A percentile compares a stretch with the other conserved stretches of the same genome.
Conservation (phyloP, 2,113 vertebrate genomes). For the Marcusenius ussheri region DNA sequence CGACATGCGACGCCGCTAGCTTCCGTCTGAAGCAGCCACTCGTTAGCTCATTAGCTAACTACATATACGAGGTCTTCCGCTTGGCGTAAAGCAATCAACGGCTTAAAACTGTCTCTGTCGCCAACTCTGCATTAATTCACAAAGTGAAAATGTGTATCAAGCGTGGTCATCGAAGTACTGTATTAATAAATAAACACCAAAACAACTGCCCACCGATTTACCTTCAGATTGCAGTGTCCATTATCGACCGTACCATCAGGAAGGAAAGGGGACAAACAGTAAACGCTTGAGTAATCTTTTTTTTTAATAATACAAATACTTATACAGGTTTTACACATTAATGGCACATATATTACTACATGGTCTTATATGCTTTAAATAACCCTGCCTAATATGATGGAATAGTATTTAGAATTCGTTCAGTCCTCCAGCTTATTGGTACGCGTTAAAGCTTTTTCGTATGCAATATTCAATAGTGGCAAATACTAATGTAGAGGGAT, state of each 20-base stretch:
- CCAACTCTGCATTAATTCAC: neutral
- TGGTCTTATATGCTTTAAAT: neutral
- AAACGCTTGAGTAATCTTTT: neutral
- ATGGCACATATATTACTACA: neutral
- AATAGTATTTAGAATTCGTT: neutral
- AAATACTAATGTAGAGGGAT: conserved; percentile 7
- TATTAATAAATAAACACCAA: neutral
- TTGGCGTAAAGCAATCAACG: neutral
- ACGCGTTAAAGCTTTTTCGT: neutral
- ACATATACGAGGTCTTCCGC: neutral
- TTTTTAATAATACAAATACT: neutral
- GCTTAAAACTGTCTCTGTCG: neutral
- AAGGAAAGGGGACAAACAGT: neutral
- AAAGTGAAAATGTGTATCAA: neutral
- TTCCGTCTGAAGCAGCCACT: neutral
- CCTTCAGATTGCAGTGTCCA: conserved; percentile 22
- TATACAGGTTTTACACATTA: neutral
- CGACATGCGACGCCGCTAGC: neutral
- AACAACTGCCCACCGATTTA: conserved; percentile 9
- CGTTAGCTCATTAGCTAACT: neutral
- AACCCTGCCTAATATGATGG: neutral
- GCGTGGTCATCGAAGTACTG: neutral
- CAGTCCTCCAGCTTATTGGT: neutral
- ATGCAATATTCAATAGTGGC: neutral
- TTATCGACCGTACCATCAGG: conserved; percentile 21